A percentile compares a stretch with the other conserved stretches of the same genome.
phyloP scores from a whole-genome alignment of 2,888 invertebrate genomes.

The Dexiosoma caninum region DNA sequence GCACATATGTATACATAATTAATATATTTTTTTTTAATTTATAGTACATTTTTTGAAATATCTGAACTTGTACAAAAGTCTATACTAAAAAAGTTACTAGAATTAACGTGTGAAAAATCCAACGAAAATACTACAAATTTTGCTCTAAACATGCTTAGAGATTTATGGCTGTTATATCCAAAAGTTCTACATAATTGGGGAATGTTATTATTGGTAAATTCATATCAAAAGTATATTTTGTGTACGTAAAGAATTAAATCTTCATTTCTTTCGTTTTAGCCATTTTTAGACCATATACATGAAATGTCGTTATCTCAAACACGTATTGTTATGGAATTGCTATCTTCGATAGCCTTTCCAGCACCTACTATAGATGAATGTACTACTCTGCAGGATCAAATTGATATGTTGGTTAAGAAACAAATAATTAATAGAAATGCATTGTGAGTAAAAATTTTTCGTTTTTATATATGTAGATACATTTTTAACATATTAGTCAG shows the following conservation, averaged over 20 bases:
- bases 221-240: background rate
- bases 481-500: too few species aligned
- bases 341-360: slow-evolving; percentile 86
- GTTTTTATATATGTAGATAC: background rate
- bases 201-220: slow-evolving; percentile 71
- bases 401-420: slow-evolving; percentile 91
- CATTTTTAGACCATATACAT: slow-evolving; percentile 86
- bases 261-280: slow-evolving; percentile 72
- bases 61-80: slow-evolving; percentile 73
- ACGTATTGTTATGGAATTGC: slow-evolving; percentile 86
- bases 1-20: background rate
- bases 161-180: slow-evolving; percentile 72
- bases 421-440: slow-evolving; percentile 84
- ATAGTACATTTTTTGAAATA: slow-evolving; percentile 73
- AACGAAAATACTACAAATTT: slow-evolving; percentile 71
- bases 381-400: slow-evolving; percentile 88
- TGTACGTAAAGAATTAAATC: too few species aligned
- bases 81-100: slow-evolving; percentile 73
- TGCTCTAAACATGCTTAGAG: slow-evolving; percentile 72
- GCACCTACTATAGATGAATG: slow-evolving; percentile 78
- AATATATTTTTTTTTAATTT: background rate
- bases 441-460: slow-evolving; percentile 72
- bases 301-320: slow-evolving; percentile 86
- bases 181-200: slow-evolving; percentile 75
- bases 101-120: slow-evolving; percentile 74